Base-by-base conservation (phyloP, 2,888 invertebrate genomes). In the Lepidocyrtoides sp. region DNA sequence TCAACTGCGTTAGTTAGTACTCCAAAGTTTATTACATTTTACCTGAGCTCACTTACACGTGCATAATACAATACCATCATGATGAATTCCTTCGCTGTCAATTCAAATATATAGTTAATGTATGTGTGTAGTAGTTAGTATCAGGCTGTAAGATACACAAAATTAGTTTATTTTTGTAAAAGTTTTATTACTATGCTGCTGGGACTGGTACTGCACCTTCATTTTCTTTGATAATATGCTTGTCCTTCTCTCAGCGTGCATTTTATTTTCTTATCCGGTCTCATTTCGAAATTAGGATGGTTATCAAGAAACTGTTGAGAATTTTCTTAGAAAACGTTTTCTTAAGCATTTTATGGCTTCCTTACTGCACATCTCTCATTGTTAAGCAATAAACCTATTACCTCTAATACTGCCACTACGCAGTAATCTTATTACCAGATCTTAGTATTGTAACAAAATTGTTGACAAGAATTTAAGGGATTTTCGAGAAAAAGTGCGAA, bases 201-300 rank as follows among this genome's bases (percentile, higher is more conserved):
- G 7, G 36, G 2, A 36, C 63, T 63, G 63, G 63, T 63, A 23
- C 51, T 51, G 75, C 26, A 75, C 75, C 48, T 48, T 29, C 44
- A 4, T 66, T 23, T 72, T 26, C 12, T 20, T n/a, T 44, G 41
- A 44, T 72, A 72, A 20, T 79, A 57, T n/a, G 32, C 54, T 79
- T 48, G 2, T 54, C 17, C 2, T 2, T 12, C 44, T 72, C 51
- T 10, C 66, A 69, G 69, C 69, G 29, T 54, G 84, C 26, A 84
- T 69, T 84, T 84, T 69, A 72, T 84, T 84, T 85, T 26, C 85
- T 75, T 57, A 85, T 85, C 75, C 85, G 57, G 72, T 75, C 72
- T 60, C 75, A 36, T 75, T 85, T 85, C 57, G 20, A 85, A 85
- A 85, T 85, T 54, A 84, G 66, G 60, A 10, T 69, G 48, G 69